Evolutionary conservation across 1,140 invertebrate species (phyloP).

Genomic region (Drosophila sp.): DNA sequence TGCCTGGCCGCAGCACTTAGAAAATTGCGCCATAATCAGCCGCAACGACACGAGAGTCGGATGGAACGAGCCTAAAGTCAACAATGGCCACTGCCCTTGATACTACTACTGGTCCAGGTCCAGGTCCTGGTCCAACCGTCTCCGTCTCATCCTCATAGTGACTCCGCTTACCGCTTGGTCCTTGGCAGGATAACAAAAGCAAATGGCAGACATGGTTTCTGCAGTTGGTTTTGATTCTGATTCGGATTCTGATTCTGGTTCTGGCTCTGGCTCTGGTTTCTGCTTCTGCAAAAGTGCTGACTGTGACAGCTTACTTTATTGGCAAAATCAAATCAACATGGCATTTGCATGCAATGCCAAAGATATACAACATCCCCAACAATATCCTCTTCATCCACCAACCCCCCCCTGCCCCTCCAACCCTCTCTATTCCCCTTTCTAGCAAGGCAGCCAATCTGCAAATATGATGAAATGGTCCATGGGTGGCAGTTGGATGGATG

Average conservation of each 20-base stretch:
- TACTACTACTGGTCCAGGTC: slow-evolving; percentile 19
- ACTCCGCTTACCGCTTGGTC: background rate
- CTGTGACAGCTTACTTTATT: slow-evolving; percentile 81
- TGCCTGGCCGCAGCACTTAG: slow-evolving; percentile 68
- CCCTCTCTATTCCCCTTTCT: background rate
- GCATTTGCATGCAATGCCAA: slow-evolving; percentile 76
- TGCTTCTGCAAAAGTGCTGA: slow-evolving; percentile 71
- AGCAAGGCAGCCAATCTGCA: slow-evolving; percentile 52
- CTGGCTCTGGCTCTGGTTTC: slow-evolving; percentile 1
- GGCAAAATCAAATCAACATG: slow-evolving; percentile 81
- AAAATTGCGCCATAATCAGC: slow-evolving; percentile 79
- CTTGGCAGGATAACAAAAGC: background rate
- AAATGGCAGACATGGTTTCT: slow-evolving; percentile 24
- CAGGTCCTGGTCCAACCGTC: background rate
- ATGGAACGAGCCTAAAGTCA: slow-evolving; percentile 57
- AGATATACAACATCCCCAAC: slow-evolving; percentile 53
- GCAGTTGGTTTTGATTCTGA: slow-evolving; percentile 43
- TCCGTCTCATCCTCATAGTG: background rate
- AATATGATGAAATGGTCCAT: slow-evolving; percentile 56
- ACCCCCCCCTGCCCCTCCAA: background rate
- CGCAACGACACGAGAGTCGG: slow-evolving; percentile 24
- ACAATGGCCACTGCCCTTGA: slow-evolving; percentile 45
- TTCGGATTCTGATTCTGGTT: background rate
- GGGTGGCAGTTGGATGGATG: background rate
- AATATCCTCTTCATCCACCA: slow-evolving; percentile 6